Base-by-base conservation (phyloP, 2,113 vertebrate genomes). In the Eurystomus gularis region DNA sequence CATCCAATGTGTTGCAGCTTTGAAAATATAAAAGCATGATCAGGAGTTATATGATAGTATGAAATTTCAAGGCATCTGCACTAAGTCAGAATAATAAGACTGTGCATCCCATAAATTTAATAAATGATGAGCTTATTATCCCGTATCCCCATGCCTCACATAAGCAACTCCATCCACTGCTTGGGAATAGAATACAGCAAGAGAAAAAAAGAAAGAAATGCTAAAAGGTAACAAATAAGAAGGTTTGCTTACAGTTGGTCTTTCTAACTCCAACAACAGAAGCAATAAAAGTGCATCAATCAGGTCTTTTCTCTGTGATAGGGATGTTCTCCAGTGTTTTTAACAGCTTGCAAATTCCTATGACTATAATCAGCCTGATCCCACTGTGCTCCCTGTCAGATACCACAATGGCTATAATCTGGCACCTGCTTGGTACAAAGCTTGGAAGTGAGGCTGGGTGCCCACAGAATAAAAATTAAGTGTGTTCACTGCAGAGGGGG, bases 371-470 rank as follows among this genome's bases (percentile, higher is more conserved):
- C 97, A 97, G 84, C 20, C 68, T 81, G 86, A 90, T 97, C 96
- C 93, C 69, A 88, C 96, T 96, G 93, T 91, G 95, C 86, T 96
- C 95, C 83, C 92, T 97, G 96, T 95, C 97, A 97, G 92, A 92
- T 37, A 13, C 58, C 86, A 95, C 97, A 95, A 96, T 79, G 94
- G 83, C 80, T 96, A 79, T 97, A 97, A 97, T 97, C 95, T 96
- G 95, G 96, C 97, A 97, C 97, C 97, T 97, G 96, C 93, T 96
- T 91, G 90, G 94, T 89, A 97, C 79, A 96, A 97, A 97, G 96
- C 96, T 94, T 88, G 76, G 58, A 83, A 93, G 55, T 82, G 89
- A 92, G 82, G 62, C 94, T 94, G 93, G 89, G 94, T 97, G 96
- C 93, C 85, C 95, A 87, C 35, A 83, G 96, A 96, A 96, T 97